Evolutionary conservation across 2,888 invertebrate genomes (phyloP), one percentile per base, ranked within the genome.

Genomic region (Macrophya annulata): DNA sequence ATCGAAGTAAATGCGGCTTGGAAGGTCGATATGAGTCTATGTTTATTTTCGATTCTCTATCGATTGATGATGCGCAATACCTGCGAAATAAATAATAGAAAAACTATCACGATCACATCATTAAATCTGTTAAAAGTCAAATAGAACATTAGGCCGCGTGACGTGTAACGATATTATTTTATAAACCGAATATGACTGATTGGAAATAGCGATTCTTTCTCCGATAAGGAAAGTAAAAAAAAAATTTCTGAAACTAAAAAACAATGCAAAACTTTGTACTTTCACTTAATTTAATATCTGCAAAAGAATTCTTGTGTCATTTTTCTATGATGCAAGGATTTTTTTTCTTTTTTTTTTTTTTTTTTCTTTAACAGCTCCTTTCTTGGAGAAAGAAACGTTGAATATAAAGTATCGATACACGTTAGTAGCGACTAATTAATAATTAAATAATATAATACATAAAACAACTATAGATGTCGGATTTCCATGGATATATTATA

Each of bases 141-240:
- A 17, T 55, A 55, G n/a, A n/a, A 55, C n/a, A 55, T n/a, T 55
- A 55, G 55, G 55, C n/a, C n/a, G n/a, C n/a, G 8, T 55, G 55
- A 5, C 55, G 55, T 55, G 55, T 55, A n/a, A n/a, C n/a, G n/a
- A 55, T n/a, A 31, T 55, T 55, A 51, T 51, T 51, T 6, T n/a
- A 51, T n/a, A 3, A 51, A 51, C n/a, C 6, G 17, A 68, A 5
- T 37, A 68, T 37, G 68, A 68, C 31, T 68, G 68, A 25, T 37
- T 68, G 31, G 68, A 68, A 37, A 68, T 15, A 12, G 31, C 68
- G 68, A 68, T 68, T 68, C 17, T 68, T 68, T 68, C 68, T 68
- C 68, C 68, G 68, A 31, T 68, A 31, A 65, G 25, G 0, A 31
- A 65, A 65, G 31, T 12, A 21, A 4, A 4, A 5, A 5, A 5